Evolutionary conservation across 37 sponge, comb jelly and placozoan genomes (phyloP).

Genomic region (Spongilla lacustris): DNA sequence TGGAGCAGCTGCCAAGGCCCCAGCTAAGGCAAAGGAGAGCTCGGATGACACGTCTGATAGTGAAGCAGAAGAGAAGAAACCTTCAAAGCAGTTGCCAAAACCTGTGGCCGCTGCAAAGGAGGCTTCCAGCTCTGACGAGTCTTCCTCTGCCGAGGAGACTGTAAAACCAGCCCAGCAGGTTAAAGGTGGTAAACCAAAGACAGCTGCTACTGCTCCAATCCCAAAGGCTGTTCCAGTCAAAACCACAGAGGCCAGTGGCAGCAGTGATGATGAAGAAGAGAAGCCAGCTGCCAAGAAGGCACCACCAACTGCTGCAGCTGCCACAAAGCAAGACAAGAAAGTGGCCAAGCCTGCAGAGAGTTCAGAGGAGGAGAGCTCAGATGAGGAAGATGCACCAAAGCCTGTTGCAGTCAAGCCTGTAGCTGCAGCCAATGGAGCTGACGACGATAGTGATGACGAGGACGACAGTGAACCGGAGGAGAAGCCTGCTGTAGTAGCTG

Average conservation of each 20-base stretch:
- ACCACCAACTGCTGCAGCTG: not conserved
- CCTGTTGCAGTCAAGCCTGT: not conserved
- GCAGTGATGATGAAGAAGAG: not conserved
- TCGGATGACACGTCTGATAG: not conserved
- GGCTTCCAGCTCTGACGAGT: not conserved
- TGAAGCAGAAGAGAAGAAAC: not conserved
- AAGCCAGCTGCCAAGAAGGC: slow-evolving; percentile 12
- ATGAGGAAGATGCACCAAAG: slow-evolving; percentile 2
- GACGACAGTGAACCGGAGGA: slow-evolving; percentile 12
- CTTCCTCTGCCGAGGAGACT: not conserved
- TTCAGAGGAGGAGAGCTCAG: not conserved
- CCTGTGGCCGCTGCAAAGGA: not conserved
- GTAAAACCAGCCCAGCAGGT: not conserved
- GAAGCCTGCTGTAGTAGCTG: slow-evolving; percentile 11
- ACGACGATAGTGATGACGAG: slow-evolving; percentile 16
- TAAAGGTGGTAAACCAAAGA: no score
- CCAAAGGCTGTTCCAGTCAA: not conserved
- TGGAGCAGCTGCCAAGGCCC: not conserved
- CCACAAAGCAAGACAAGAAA: not conserved
- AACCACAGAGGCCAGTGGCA: not conserved
- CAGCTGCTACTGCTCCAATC: not conserved
- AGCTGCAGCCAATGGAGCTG: not conserved
- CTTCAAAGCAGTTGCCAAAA: not conserved
- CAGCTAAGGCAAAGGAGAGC: not conserved
- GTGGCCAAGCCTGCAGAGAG: not conserved